phyloP scores from a whole-genome alignment of 2,888 invertebrate genomes.

The Ctena decussata region DNA sequence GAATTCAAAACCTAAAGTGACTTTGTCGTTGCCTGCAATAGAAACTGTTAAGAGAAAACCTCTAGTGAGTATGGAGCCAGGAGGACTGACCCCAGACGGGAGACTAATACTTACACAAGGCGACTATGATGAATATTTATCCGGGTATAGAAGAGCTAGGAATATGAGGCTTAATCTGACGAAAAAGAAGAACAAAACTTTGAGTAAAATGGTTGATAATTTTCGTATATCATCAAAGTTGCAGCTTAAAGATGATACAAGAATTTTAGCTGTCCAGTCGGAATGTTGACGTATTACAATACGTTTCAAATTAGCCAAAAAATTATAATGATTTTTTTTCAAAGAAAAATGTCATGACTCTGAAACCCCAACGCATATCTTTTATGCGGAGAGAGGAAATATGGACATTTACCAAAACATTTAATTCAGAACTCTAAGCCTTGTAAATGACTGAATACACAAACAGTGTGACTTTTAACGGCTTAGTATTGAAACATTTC shows the following conservation, averaged over 20 bases:
- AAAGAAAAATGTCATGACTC: too few species aligned
- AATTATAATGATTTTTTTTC: too few species aligned
- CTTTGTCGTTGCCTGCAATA: conserved; percentile 56
- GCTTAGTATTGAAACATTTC: too few species aligned
- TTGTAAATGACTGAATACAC: too few species aligned
- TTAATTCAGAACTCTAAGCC: too few species aligned
- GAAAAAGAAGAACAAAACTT: conserved; percentile 45
- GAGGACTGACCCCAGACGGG: conserved; percentile 70
- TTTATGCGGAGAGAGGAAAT: too few species aligned
- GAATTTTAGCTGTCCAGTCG: conserved; percentile 5
- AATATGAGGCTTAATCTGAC: conserved; percentile 50
- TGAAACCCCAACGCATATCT: too few species aligned
- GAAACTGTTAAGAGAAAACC: conserved; percentile 51
- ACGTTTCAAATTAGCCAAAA: too few species aligned
- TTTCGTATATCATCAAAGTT: conserved; percentile 49
- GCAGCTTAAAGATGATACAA: conserved; percentile 44
- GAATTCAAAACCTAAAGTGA: conserved; percentile 17
- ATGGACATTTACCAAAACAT: too few species aligned
- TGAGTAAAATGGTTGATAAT: conserved; percentile 54
- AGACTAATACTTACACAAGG: conserved; percentile 65
- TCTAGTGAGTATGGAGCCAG: conserved; percentile 67
- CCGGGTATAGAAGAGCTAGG: conserved; percentile 57
- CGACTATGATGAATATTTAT: conserved; percentile 69
- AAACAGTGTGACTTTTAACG: too few species aligned
- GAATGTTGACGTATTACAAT: too few species aligned